Evolutionary conservation across 2,888 invertebrate species (phyloP).

Genomic region (Protonemura montana): DNA sequence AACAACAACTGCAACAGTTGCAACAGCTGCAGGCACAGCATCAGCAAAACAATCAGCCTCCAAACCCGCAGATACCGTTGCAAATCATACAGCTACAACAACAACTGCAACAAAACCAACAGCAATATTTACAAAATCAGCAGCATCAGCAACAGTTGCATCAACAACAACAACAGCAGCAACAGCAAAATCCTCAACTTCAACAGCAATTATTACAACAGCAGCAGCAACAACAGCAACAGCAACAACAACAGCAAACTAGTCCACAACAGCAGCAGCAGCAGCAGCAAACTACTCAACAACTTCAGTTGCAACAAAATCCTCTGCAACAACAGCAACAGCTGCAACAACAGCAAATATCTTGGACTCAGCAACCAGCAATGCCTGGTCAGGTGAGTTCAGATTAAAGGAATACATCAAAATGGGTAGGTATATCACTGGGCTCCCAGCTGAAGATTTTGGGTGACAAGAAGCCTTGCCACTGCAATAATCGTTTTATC

Average conservation of each 20-base stretch:
- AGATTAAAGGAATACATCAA: too few species aligned
- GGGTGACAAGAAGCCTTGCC: too few species aligned
- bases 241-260: constrained; percentile 61
- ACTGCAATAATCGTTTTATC: too few species aligned
- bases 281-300: constrained; percentile 51
- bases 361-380: constrained; percentile 63
- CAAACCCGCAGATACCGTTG: constrained; percentile 56
- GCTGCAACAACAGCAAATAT: constrained; percentile 57
- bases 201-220: constrained; percentile 65
- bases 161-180: constrained; percentile 51
- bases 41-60: constrained; percentile 53
- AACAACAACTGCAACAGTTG: constrained; percentile 48
- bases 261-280: constrained; percentile 33
- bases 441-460: too few species aligned
- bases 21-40: constrained; percentile 51
- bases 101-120: constrained; percentile 51
- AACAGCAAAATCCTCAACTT: constrained; percentile 57
- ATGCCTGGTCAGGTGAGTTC: constrained; percentile 51
- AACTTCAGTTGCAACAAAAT: constrained; percentile 49
- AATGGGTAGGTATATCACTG: too few species aligned
- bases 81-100: constrained; percentile 54
- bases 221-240: constrained; percentile 64
- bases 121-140: constrained; percentile 48
- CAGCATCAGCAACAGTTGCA: constrained; percentile 48
- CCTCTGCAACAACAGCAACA: constrained; percentile 48